Conservation (phyloP, 2,888 invertebrate species). For the Criorhina ranunculi region DNA sequence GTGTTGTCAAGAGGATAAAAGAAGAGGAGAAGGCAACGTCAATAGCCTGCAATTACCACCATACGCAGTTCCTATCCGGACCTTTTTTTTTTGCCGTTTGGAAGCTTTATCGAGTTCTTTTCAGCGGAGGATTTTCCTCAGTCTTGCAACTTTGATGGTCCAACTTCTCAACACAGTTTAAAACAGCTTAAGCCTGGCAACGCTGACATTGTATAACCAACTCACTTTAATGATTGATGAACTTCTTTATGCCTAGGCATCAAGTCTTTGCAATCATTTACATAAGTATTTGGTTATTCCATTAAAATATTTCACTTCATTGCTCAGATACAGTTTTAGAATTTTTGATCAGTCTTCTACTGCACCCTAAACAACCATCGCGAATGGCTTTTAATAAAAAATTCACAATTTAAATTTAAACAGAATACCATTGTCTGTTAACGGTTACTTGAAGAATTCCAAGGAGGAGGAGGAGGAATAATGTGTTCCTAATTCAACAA, state of each 20-base stretch:
- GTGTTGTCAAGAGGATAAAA: no score
- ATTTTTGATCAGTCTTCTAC: constrained; percentile 9
- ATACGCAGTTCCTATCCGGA: no score
- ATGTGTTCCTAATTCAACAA: constrained; percentile 2
- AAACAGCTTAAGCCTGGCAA: no score
- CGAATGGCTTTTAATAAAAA: neutral
- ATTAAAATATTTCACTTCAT: constrained; percentile 1
- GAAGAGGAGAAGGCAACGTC: no score
- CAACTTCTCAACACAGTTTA: no score
- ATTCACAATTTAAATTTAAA: constrained; percentile 14
- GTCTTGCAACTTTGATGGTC: no score
- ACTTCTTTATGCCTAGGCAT: no score
- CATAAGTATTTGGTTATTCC: constrained; percentile 24
- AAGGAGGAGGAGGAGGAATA: constrained; percentile 9
- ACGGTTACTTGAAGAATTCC: neutral
- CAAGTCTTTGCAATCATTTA: neutral
- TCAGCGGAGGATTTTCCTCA: no score
- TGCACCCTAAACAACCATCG: constrained; percentile 17
- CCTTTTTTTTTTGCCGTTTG: no score
- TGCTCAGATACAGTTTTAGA: constrained; percentile 28
- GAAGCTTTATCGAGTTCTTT: no score
- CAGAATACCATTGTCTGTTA: constrained; percentile 2
- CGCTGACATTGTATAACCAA: neutral
- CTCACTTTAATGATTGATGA: constrained; percentile 6
- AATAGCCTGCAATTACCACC: no score